phyloP scores from a whole-genome alignment of 2,888 invertebrate genomes.

The Patella pellucida region DNA sequence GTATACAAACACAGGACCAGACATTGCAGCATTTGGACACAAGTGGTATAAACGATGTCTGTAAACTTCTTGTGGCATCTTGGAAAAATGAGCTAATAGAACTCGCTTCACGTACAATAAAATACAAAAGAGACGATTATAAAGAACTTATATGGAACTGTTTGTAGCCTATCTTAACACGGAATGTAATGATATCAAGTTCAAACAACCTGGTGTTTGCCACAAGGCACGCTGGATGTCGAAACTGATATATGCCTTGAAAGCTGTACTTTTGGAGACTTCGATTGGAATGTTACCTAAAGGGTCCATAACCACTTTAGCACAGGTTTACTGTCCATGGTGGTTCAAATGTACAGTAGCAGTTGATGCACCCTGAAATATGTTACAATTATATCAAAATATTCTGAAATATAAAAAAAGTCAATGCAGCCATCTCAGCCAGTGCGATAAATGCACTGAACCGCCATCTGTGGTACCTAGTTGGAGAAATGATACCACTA shows the following conservation, averaged over 20 bases:
- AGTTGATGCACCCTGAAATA: not conserved
- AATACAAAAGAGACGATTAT: not conserved
- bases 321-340: not conserved
- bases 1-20: no score
- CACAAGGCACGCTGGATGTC: not conserved
- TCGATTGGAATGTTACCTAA: not conserved
- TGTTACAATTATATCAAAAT: not conserved
- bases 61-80: not conserved
- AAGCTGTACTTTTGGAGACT: not conserved
- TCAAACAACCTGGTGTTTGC: not conserved
- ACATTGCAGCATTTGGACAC: no score
- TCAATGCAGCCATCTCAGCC: not conserved
- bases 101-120: not conserved
- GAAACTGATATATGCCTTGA: not conserved
- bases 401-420: not conserved
- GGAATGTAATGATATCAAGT: not conserved
- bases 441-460: no score
- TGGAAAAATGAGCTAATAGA: not conserved
- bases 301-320: not conserved
- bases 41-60: no score
- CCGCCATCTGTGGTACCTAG: no score
- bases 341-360: not conserved
- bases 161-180: not conserved
- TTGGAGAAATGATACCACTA: no score
- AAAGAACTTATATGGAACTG: not conserved